Base-by-base conservation (phyloP, 2,888 invertebrate species). In the Mesochorus sp. region DNA sequence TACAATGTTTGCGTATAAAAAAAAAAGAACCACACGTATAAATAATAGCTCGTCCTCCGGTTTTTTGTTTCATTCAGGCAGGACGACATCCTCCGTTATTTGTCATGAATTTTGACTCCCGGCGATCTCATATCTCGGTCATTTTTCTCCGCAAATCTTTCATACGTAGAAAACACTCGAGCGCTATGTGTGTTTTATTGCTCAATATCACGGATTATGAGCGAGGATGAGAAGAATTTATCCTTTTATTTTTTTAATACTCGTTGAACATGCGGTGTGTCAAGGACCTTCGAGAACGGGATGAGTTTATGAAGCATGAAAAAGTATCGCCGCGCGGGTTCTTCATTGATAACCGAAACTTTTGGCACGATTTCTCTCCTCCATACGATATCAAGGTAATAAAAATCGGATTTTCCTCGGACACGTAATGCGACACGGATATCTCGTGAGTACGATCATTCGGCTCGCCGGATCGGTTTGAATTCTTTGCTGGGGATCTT, bases 61-160 rank as follows among this genome's bases (percentile, higher is more conserved):
- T 80, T 81, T 90, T 89, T 89, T 89, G 88, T 89, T 89, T 89
- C 90, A 89, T 89, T 89, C 87, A 84, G 79, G 68, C 59, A 83
- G 81, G 76, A 85, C 86, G 88, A 88, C 87, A 89, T 84, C 84
- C 86, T 83, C 84, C 82, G 86, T 88, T 88, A 90, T 90, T 89
- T 89, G 87, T 90, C 89, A 89, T 88, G 85, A 86, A 87, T 90
- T 88, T 89, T 87, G 86, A 88, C 83, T 76, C 83, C 82, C 80
- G 83, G 86, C 86, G 89, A 90, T 90, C 86, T 89, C 89, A 90
- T n/a, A n/a, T 90, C 90, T 90, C 80, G 81, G 80, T 86, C 83
- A 90, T 90, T 89, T 89, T 90, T 89, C 88, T 88, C 85, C 83
- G 85, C 83, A 85, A 74, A 49, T 28, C 68, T 68, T 44, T 49